Base-by-base conservation (phyloP, 2,113 vertebrate species). In the Ameiurus melas region DNA sequence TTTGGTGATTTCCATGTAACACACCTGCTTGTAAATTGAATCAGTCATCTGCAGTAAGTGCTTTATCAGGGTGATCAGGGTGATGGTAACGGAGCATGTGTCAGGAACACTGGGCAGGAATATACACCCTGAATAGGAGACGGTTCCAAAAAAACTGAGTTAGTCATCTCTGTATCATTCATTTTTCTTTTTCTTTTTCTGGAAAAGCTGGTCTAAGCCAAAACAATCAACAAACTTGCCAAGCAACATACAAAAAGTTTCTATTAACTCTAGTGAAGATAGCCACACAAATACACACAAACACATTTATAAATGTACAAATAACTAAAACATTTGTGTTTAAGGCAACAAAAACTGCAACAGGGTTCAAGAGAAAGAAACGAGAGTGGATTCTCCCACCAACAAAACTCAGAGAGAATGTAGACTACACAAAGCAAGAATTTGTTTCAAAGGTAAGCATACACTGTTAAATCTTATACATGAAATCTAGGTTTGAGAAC, bases 361-460 rank as follows among this genome's bases (percentile, higher is more conserved):
- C 36, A 51, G 77, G 82, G 13, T 75, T 87, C n/a, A 92, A 57
- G 33, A 91, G 95, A 66, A 88, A 58, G 47, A 95, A 93, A 85
- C 93, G 95, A 81, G 93, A 95, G 27, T 96, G 95, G 95, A 87
- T 95, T 86, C 84, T 92, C 81, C 95, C 95, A 86, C 92, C 95
- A 9, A 10, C 90, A 20, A 95, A 92, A 81, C 66, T 95, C 60
- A 2, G 0, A 1, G 95, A 96, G 73, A 95, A 95, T 58, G 27
- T 2, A 0, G 83, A 95, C 84, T 95, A 95, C 90, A 93, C 85
- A 2, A 1, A 93, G 0, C 85, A 1, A 33, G 9, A 66, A 0
- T 92, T 12, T 78, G 92, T 96, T 79, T 93, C 94, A 55, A 96
- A 95, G 92, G 95, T 95, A 3, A 83, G 85, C 14, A 47, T 14